These are phyloP conservation scores for Cranoglanis bouderius DNA, from an alignment of 2,113 vertebrate species.

Conservation along the genomic window DNA sequence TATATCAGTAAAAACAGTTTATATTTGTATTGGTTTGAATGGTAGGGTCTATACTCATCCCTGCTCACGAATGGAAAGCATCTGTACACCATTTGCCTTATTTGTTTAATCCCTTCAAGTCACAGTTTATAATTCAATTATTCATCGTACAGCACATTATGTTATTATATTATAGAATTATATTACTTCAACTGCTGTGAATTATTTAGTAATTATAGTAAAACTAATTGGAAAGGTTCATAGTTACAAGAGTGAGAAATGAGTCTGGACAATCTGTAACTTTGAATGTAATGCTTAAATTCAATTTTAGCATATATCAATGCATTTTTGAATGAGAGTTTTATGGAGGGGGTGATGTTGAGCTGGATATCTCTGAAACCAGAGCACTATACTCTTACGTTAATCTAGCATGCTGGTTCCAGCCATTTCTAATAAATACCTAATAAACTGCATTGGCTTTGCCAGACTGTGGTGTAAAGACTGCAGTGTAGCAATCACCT, in stretches of 20 bases:
- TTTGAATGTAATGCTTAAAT: background rate
- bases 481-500: background rate
- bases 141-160: background rate
- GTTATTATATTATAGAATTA: background rate
- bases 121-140: background rate
- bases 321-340: background rate
- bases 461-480: background rate
- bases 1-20: background rate
- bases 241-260: background rate
- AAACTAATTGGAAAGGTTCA: background rate
- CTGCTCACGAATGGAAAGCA: background rate
- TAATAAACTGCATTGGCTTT: background rate
- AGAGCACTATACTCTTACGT: background rate
- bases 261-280: background rate
- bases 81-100: background rate
- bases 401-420: background rate
- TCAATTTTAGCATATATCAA: background rate
- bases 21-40: background rate
- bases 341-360: background rate
- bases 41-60: background rate
- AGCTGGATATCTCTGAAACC: background rate
- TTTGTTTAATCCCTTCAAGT: background rate
- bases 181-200: background rate
- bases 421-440: background rate
- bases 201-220: background rate